Conservation (phyloP, 2,888 invertebrate genomes). For the Tachina lurida region DNA sequence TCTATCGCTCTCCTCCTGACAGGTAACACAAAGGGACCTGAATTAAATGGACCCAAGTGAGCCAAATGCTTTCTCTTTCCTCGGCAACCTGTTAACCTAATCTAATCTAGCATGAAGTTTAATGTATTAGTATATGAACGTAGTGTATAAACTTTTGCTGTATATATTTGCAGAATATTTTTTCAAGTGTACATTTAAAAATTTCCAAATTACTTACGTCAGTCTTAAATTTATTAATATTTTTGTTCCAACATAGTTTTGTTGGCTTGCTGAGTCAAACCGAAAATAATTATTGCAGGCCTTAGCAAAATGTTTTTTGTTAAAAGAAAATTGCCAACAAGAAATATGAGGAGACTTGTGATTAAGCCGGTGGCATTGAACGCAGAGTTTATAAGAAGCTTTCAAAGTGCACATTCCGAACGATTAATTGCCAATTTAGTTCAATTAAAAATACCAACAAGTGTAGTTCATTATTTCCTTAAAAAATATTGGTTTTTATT, state of each 20-base stretch:
- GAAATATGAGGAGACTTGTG: constrained; percentile 77
- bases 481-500: background rate
- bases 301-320: constrained; percentile 55
- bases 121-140: too few relatives aligned
- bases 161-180: background rate
- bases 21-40: too few relatives aligned
- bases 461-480: background rate
- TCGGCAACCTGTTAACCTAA: too few relatives aligned
- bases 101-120: too few relatives aligned
- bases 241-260: background rate
- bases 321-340: constrained; percentile 67
- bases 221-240: background rate
- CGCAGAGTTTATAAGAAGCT: constrained; percentile 78
- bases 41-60: too few relatives aligned
- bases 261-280: constrained; percentile 46
- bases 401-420: constrained; percentile 69
- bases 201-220: background rate
- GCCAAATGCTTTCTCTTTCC: too few relatives aligned
- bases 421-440: constrained; percentile 61
- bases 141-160: background rate
- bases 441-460: constrained; percentile 28
- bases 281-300: constrained; percentile 42
- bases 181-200: constrained; percentile 29
- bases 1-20: too few relatives aligned
- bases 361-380: constrained; percentile 75